Conservation (phyloP, 2,797 vertebrate species). For the Margarornis squamiger region DNA sequence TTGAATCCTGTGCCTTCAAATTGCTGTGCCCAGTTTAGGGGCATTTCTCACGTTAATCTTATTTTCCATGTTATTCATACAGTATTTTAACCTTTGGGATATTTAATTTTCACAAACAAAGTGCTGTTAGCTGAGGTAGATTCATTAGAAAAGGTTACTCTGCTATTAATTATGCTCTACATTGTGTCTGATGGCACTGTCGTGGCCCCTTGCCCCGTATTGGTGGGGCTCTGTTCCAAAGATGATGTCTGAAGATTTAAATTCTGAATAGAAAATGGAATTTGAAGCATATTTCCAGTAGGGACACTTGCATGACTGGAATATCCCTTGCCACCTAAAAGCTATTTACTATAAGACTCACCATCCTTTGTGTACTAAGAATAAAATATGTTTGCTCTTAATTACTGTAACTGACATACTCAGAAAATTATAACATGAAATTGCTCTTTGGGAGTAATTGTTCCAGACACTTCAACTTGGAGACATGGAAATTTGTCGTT, state of each 20-base stretch:
- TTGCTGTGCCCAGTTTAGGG: background rate
- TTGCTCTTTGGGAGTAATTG: background rate
- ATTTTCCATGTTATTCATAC: background rate
- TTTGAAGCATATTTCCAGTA: background rate
- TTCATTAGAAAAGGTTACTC: background rate
- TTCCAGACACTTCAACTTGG: background rate
- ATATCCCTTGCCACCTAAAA: background rate
- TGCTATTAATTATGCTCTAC: background rate
- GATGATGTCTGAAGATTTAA: background rate
- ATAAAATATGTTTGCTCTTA: background rate
- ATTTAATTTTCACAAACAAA: background rate
- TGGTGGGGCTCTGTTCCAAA: background rate
- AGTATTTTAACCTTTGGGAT: background rate
- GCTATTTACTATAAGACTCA: background rate
- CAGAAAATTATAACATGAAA: background rate
- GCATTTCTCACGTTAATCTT: background rate
- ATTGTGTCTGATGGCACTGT: background rate
- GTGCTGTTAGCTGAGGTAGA: background rate
- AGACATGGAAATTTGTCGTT: background rate
- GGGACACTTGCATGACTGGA: background rate
- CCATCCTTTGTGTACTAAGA: background rate
- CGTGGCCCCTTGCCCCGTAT: background rate
- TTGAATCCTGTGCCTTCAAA: background rate
- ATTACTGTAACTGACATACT: background rate
- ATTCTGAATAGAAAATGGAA: background rate